Evolutionary conservation across 2,797 vertebrate species (phyloP).

Genomic region (Myoxocephalus aenaeus): DNA sequence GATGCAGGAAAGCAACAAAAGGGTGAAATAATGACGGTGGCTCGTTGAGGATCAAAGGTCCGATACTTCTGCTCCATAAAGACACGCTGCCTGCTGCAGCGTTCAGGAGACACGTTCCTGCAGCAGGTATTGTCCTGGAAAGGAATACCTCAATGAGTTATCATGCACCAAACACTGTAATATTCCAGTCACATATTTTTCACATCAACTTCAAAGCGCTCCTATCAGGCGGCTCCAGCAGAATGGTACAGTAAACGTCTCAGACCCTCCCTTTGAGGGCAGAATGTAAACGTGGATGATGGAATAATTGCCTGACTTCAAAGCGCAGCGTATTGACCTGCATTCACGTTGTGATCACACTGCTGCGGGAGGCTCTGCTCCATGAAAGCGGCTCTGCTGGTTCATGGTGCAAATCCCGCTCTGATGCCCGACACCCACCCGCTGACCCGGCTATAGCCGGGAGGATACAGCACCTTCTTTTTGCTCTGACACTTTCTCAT

Average conservation of each 20-base stretch:
- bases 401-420: conserved; percentile 63
- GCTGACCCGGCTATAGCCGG: too few relatives aligned
- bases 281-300: conserved; percentile 72
- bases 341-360: conserved; percentile 61
- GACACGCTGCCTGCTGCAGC: conserved; percentile 25
- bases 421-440: conserved; percentile 62
- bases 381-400: conserved; percentile 51
- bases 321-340: conserved; percentile 76
- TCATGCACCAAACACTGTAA: conserved; percentile 43
- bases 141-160: conserved; percentile 37
- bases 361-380: conserved; percentile 67
- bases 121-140: conserved; percentile 33
- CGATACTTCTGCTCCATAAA: conserved; percentile 59
- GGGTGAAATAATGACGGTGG: conserved; percentile 62
- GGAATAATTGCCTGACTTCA: conserved; percentile 80
- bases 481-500: conserved; percentile 30
- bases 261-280: conserved; percentile 48
- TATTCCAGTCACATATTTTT: conserved; percentile 69
- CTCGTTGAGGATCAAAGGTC: conserved; percentile 62
- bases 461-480: conserved; percentile 1
- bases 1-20: conserved; percentile 57
- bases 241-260: conserved; percentile 63
- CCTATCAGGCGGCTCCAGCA: conserved; percentile 58
- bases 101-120: conserved; percentile 32
- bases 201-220: conserved; percentile 74